Evolutionary conservation across 2,888 invertebrate genomes (phyloP).

Genomic region (Timema cristinae): DNA sequence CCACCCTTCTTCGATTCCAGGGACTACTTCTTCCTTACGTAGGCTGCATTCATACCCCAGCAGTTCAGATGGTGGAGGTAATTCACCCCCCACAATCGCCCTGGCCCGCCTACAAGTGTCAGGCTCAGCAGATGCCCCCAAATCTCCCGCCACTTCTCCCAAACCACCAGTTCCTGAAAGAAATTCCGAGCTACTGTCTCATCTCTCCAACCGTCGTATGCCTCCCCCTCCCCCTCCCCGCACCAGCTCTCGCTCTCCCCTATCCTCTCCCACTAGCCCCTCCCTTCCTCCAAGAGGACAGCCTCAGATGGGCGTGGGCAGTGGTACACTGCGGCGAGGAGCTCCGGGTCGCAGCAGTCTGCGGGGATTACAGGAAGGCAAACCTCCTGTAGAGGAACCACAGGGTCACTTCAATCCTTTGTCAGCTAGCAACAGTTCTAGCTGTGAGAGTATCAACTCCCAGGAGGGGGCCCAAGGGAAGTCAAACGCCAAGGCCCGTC

Average conservation of each 20-base stretch:
- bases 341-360: constrained; percentile 43
- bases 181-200: constrained; percentile 69
- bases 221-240: constrained; percentile 93
- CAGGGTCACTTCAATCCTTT: constrained; percentile 40
- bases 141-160: constrained; percentile 40
- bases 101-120: constrained; percentile 48
- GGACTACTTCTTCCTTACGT: constrained; percentile 55
- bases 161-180: constrained; percentile 82
- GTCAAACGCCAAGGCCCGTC: constrained; percentile 47
- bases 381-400: constrained; percentile 39
- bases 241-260: constrained; percentile 81
- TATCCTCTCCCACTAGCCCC: constrained; percentile 78
- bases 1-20: constrained; percentile 38
- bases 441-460: constrained; percentile 71
- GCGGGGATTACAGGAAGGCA: constrained; percentile 46
- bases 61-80: constrained; percentile 71
- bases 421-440: constrained; percentile 63
- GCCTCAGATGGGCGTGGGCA: constrained; percentile 32
- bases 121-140: constrained; percentile 30
- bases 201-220: constrained; percentile 67
- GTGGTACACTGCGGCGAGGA: constrained; percentile 42
- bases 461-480: constrained; percentile 54
- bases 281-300: constrained; percentile 55
- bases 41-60: constrained; percentile 82
- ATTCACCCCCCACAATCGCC: constrained; percentile 68